Conservation (phyloP, 2,888 invertebrate species). For the Trichacis sp. region DNA sequence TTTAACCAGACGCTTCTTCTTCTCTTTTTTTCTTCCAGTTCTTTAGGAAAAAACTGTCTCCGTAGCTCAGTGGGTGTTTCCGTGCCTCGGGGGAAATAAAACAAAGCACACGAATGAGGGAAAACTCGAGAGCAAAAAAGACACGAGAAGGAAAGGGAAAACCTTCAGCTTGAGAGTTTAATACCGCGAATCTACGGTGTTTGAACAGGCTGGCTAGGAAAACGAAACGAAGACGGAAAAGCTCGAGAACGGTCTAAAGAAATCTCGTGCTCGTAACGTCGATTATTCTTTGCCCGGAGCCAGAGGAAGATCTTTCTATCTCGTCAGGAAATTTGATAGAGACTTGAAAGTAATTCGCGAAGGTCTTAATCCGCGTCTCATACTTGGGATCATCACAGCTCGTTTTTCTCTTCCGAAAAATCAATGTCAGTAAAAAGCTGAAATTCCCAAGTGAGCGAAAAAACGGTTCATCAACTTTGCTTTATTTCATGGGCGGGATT, state of each 20-base stretch:
- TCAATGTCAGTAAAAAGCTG: too few relatives aligned
- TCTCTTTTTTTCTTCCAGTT: not conserved
- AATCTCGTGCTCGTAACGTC: slow-evolving; percentile 31
- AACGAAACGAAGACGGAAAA: slow-evolving; percentile 32
- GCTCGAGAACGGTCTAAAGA: slow-evolving; percentile 20
- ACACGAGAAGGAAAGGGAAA: slow-evolving; percentile 25
- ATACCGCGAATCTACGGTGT: slow-evolving; percentile 40
- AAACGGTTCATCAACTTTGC: too few relatives aligned
- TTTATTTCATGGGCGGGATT: too few relatives aligned
- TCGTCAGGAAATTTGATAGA: slow-evolving; percentile 25
- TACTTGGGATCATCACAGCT: not conserved
- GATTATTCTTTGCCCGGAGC: slow-evolving; percentile 31
- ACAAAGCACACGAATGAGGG: slow-evolving; percentile 41
- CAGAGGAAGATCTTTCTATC: slow-evolving; percentile 24
- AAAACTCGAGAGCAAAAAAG: slow-evolving; percentile 37
- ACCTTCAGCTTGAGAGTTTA: slow-evolving; percentile 34
- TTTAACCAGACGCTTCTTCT: too few relatives aligned
- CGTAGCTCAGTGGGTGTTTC: slow-evolving; percentile 30
- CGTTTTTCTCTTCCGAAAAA: too few relatives aligned
- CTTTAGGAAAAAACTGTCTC: slow-evolving; percentile 22
- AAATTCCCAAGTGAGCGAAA: too few relatives aligned
- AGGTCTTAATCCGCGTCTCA: slow-evolving; percentile 14
- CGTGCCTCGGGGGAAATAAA: slow-evolving; percentile 41
- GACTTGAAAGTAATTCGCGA: slow-evolving; percentile 18
- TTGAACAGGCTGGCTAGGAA: slow-evolving; percentile 38